Conservation (phyloP, 1,140 invertebrate species). For the Rhyacophila brunnea region DNA sequence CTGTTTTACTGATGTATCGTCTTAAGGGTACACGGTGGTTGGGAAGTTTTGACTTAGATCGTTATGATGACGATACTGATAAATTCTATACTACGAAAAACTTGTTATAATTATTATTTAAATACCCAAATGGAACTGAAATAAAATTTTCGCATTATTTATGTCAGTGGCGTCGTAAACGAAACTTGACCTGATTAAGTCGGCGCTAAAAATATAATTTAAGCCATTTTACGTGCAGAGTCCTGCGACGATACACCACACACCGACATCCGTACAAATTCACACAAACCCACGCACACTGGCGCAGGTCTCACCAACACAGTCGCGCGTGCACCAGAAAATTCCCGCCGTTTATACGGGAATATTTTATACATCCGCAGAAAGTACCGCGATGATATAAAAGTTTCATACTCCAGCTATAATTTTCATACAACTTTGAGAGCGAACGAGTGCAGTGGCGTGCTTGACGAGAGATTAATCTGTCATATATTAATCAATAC, state of each 20-base stretch:
- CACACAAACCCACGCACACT: neutral
- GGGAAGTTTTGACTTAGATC: no score
- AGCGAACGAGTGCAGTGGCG: neutral
- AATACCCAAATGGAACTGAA: no score
- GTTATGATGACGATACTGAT: no score
- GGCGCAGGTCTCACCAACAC: slow-evolving; percentile 5
- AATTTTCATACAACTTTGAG: slow-evolving; percentile 37
- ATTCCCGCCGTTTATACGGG: slow-evolving; percentile 36
- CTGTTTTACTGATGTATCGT: no score
- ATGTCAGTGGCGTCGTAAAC: no score
- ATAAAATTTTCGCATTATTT: no score
- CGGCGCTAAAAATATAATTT: slow-evolving; percentile 9
- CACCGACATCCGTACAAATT: slow-evolving; percentile 6
- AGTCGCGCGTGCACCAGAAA: slow-evolving; percentile 19
- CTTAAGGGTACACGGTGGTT: no score
- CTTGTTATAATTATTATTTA: no score
- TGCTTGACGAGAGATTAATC: no score
- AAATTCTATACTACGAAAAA: no score
- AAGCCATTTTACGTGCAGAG: slow-evolving; percentile 12
- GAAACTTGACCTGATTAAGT: neutral
- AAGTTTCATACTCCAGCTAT: slow-evolving; percentile 37
- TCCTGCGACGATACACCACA: neutral
- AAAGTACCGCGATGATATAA: slow-evolving; percentile 37
- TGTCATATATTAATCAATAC: no score
- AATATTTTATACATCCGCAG: slow-evolving; percentile 37